A percentile compares a stretch with the other conserved stretches of the same genome.
phyloP scores from a whole-genome alignment of 2,888 invertebrate genomes.

The Sepiola atlantica region DNA sequence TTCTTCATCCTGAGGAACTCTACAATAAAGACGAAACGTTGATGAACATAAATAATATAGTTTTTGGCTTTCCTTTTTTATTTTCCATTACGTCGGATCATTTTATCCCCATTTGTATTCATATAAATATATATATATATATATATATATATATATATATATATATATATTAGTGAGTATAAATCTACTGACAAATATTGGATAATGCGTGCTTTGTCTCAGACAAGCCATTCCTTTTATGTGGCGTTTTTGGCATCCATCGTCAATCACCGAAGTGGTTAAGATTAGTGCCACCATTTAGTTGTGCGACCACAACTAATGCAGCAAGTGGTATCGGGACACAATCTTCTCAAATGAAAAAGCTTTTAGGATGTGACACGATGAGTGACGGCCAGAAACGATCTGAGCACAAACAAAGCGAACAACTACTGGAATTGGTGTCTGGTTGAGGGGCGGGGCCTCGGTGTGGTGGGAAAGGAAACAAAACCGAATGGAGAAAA shows the following conservation, averaged over 20 bases:
- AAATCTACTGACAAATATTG: neutral
- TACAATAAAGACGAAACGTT: too few species aligned
- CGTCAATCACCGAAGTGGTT: neutral
- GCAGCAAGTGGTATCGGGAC: neutral
- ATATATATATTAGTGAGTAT: neutral
- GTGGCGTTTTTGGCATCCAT: neutral
- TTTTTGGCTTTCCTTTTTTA: too few species aligned
- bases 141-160: neutral
- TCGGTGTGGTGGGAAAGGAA: too few species aligned
- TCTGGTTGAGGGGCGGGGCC: neutral
- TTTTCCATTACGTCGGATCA: too few species aligned
- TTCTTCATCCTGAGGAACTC: too few species aligned
- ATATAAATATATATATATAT: neutral
- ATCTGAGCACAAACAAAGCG: neutral
- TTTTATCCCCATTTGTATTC: too few species aligned
- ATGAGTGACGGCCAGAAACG: neutral
- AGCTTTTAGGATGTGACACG: neutral
- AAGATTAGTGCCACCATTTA: neutral
- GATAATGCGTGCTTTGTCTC: neutral
- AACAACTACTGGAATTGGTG: neutral
- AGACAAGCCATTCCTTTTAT: neutral
- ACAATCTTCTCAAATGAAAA: neutral
- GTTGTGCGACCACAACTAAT: neutral
- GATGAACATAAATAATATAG: too few species aligned
- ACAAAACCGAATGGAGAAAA: too few species aligned